Evolutionary conservation across 2,888 invertebrate species (phyloP).

Genomic region (Papilio gigon): DNA sequence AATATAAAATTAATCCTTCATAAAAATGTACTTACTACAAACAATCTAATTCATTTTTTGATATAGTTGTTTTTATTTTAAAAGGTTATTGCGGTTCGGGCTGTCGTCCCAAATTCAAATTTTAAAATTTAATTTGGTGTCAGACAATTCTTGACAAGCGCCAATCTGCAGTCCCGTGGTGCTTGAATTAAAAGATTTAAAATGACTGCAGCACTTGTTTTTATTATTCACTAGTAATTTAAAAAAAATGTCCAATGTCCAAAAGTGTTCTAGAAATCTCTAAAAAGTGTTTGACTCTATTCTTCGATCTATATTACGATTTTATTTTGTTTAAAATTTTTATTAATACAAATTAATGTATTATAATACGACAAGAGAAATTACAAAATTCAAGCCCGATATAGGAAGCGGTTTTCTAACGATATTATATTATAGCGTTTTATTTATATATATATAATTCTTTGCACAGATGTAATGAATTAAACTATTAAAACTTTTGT

Average conservation of each 20-base stretch:
- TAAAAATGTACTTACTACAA: background rate
- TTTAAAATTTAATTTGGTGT: conserved; percentile 29
- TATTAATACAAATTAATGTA: no score
- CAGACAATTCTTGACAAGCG: conserved; percentile 24
- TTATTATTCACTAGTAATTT: background rate
- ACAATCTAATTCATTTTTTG: background rate
- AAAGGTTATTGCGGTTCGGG: conserved; percentile 33
- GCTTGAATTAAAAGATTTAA: conserved; percentile 30
- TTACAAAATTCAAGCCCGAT: no score
- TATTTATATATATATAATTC: no score
- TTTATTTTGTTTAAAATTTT: no score
- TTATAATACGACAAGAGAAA: no score
- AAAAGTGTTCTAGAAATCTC: background rate
- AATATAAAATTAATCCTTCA: background rate
- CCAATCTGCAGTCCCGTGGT: conserved; percentile 29
- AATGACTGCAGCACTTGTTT: conserved; percentile 14
- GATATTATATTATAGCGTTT: no score
- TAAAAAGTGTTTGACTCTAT: background rate
- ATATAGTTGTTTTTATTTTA: conserved; percentile 1
- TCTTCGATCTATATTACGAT: background rate
- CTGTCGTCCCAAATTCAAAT: conserved; percentile 18
- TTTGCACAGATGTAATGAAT: no score
- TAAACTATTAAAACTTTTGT: no score
- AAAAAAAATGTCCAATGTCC: background rate
- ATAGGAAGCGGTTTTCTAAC: no score